A percentile compares a stretch with the other conserved stretches of the same genome.
These are phyloP conservation scores for Mesochorus sp. DNA, from an alignment of 2,888 invertebrate species.

Conservation along the genomic window DNA sequence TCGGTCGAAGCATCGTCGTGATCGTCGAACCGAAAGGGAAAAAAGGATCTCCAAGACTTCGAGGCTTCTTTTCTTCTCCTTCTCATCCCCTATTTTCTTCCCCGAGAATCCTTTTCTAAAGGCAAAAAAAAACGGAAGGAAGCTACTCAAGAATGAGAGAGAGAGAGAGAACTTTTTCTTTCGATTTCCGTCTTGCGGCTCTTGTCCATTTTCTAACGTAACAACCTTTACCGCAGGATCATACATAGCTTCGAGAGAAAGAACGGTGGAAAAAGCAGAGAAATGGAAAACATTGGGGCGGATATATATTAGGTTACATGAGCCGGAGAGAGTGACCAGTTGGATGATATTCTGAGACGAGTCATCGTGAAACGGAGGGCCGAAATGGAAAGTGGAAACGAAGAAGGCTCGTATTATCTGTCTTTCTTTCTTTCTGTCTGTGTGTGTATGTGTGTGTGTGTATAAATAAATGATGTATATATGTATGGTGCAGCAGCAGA, in stretches of 20 bases:
- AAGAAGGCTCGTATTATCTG: constrained; percentile 15
- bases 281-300: background rate
- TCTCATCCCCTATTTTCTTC: constrained; percentile 37
- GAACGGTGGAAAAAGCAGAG: constrained; percentile 3
- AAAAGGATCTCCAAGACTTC: constrained; percentile 60
- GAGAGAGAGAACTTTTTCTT: background rate
- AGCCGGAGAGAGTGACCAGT: constrained; percentile 30
- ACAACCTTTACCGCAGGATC: too few species aligned
- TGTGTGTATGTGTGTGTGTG: too few species aligned
- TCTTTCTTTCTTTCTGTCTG: too few species aligned
- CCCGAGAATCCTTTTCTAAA: constrained; percentile 5
- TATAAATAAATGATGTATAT: constrained; percentile 10
- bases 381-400: constrained; percentile 51
- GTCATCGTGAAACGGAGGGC: constrained; percentile 7
- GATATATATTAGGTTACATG: constrained; percentile 26
- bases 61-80: constrained; percentile 56
- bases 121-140: background rate
- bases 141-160: background rate
- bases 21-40: constrained; percentile 37
- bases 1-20: constrained; percentile 28
- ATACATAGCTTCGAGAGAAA: too few species aligned
- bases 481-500: too few species aligned
- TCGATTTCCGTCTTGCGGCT: background rate
- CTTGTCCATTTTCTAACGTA: background rate
- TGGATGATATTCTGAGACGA: constrained; percentile 31